Base-by-base conservation (phyloP, 2,797 vertebrate genomes). In the Odontamblyopus lacepedii region DNA sequence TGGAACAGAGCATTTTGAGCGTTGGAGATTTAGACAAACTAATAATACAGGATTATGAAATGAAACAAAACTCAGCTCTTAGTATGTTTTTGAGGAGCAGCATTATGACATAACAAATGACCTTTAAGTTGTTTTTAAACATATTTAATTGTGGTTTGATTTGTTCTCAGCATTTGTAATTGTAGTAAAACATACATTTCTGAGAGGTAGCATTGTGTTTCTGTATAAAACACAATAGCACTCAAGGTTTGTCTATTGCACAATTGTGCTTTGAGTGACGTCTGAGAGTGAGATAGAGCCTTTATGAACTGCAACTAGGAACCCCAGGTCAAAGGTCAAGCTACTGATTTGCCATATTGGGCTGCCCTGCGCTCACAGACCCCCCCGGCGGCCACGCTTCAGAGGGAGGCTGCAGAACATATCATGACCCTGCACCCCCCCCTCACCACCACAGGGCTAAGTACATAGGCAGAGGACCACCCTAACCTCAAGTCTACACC, bases 251-350 rank as follows among this genome's bases (percentile, higher is more conserved):
- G 27, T 59, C 60, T 38, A n/a, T 30, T 60, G 13, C 62, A 59
- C 15, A 38, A 67, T 67, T 23, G 29, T 70, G 19, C 67, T 38
- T 61, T 64, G 67, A 57, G 61, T 69, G 63, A 72, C 77, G 57
- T 29, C 62, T 60, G 62, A 55, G 79, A 59, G 79, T 55, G 60
- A 80, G 81, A 88, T 85, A 81, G 87, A 86, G 87, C 75, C 78
- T 88, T 91, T 75, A 90, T 88, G 82, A 88, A 88, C 84, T 88
- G 75, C 68, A 51, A 68, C 50, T 71, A 56, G 76, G 69, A 64
- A 51, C 80, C 82, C 70, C 48, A 53, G 56, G 85, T 84, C 86
- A 86, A 78, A 89, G 90, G 85, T 91, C 91, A 90, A 88, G 88
- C 83, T 87, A 88, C 86, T 80, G 86, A 88, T 88, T 85, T 88